A percentile compares a stretch with the other conserved stretches of the same genome.
phyloP scores from a whole-genome alignment of 2,113 vertebrate genomes.

The Gulo gulo region DNA sequence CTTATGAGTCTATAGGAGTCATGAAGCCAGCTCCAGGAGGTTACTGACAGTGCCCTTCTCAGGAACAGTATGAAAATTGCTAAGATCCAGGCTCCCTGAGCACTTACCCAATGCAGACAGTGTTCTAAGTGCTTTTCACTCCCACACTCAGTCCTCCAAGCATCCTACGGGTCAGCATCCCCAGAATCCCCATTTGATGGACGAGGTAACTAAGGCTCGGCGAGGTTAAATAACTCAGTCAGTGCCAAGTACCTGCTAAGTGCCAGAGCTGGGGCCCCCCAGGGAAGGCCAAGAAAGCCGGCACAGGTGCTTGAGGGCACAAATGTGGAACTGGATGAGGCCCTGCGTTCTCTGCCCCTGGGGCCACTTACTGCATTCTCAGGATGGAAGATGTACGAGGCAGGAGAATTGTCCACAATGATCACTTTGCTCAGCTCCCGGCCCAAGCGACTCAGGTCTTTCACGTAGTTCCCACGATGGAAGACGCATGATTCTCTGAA shows the following conservation, averaged over 20 bases:
- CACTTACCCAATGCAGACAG: not conserved
- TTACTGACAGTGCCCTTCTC: not conserved
- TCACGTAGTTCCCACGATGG: constrained; percentile 98
- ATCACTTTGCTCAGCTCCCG: constrained; percentile 96
- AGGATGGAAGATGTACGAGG: constrained; percentile 98
- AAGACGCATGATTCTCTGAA: constrained; percentile 99
- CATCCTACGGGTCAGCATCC: not conserved
- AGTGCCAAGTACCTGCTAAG: no score
- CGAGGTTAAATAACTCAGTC: not conserved
- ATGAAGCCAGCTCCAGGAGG: not conserved
- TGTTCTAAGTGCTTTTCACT: no score
- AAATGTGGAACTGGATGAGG: not conserved
- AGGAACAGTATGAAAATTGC: no score
- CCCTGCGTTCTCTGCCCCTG: fast-evolving
- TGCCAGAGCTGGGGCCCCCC: not conserved
- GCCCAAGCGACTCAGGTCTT: constrained; percentile 97
- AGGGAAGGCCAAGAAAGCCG: not conserved
- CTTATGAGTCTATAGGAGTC: not conserved
- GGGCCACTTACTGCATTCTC: constrained; percentile 95
- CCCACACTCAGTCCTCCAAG: not conserved
- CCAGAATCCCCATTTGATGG: not conserved
- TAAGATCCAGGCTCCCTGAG: not conserved
- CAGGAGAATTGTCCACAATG: constrained; percentile 98
- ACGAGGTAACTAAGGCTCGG: not conserved
- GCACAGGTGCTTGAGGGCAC: not conserved